phyloP scores from a whole-genome alignment of 2,888 invertebrate genomes.

The Macropis europaea region DNA sequence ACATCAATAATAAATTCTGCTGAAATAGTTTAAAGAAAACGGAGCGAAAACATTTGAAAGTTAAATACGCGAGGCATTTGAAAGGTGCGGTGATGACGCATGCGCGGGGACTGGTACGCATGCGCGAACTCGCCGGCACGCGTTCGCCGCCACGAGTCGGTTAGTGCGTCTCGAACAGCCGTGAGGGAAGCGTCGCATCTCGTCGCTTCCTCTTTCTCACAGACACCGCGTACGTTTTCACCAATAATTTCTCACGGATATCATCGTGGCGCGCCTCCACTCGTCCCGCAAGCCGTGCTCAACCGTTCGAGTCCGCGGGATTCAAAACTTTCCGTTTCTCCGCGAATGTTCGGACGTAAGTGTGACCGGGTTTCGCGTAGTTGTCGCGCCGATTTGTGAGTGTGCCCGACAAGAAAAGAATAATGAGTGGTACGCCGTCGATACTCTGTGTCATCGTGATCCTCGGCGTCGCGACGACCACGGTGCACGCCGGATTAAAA shows the following conservation, averaged over 20 bases:
- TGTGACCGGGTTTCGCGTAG: constrained; percentile 39
- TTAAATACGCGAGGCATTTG: no score
- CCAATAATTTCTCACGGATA: neutral
- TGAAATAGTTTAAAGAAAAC: no score
- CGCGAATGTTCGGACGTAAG: constrained; percentile 50
- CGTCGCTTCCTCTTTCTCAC: constrained; percentile 26
- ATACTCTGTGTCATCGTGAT: constrained; percentile 68
- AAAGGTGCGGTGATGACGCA: no score
- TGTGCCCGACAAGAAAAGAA: constrained; percentile 35
- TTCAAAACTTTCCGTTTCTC: neutral
- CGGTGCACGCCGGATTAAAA: constrained; percentile 73
- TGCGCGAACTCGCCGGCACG: constrained; percentile 57
- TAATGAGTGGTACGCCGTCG: constrained; percentile 66
- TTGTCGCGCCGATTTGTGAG: constrained; percentile 39
- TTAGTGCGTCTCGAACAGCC: constrained; percentile 66
- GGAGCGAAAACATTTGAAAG: no score
- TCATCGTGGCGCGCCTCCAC: constrained; percentile 7
- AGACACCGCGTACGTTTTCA: neutral
- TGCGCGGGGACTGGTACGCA: constrained; percentile 55
- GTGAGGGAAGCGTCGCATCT: constrained; percentile 50
- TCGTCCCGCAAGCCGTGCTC: constrained; percentile 3
- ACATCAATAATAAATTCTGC: no score
- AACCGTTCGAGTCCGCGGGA: neutral
- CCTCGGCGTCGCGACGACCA: constrained; percentile 64
- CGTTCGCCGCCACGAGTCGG: constrained; percentile 38